Conservation (phyloP, 2,888 invertebrate genomes). For the Hemaris fuciformis region DNA sequence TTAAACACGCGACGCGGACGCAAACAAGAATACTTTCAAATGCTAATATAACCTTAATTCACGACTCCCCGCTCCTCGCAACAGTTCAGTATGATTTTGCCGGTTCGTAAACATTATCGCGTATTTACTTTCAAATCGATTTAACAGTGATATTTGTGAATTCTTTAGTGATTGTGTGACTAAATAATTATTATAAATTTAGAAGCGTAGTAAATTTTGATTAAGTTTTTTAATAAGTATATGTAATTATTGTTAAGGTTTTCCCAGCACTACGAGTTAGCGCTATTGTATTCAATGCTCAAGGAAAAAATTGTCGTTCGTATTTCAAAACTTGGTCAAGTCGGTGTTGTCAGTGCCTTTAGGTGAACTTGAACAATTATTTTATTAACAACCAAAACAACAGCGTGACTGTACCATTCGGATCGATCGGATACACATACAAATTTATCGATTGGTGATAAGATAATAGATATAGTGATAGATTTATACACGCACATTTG, state of each 20-base stretch:
- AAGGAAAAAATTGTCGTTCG: background rate
- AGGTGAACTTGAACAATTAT: background rate
- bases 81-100: background rate
- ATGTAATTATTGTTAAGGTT: too few relatives aligned
- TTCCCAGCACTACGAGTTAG: too few relatives aligned
- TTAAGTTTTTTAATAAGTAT: too few relatives aligned
- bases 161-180: background rate
- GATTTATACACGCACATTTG: background rate
- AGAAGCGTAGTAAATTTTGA: too few relatives aligned
- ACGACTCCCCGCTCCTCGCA: background rate
- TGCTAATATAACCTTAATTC: slow-evolving; percentile 6
- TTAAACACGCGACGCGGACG: background rate
- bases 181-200: too few relatives aligned
- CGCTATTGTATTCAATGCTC: too few relatives aligned
- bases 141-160: background rate
- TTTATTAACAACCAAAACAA: background rate
- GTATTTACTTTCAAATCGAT: background rate
- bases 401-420: background rate
- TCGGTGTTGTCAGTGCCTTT: background rate
- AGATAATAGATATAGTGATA: background rate
- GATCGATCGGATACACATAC: background rate
- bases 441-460: background rate
- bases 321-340: background rate
- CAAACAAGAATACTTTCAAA: slow-evolving; percentile 10
- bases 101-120: background rate